Conservation (phyloP, 2,888 invertebrate species). For the Xylota segnis region DNA sequence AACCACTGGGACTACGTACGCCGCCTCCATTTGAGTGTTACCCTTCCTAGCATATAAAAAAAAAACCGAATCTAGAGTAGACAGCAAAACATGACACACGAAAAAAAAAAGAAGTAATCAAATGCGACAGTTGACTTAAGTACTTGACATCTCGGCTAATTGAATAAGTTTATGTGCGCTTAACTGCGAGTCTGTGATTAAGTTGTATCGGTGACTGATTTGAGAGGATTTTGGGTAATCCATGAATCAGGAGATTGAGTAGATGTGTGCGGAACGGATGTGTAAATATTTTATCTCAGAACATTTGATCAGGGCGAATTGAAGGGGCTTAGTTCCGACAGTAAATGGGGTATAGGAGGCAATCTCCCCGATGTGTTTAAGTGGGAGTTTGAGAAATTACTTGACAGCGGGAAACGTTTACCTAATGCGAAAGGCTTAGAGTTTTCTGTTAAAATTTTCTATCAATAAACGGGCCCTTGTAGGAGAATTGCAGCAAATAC, state of each 20-base stretch:
- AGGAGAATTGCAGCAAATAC: no score
- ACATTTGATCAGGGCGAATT: constrained; percentile 18
- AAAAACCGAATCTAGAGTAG: not conserved
- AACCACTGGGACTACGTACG: not conserved
- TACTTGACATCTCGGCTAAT: constrained; percentile 45
- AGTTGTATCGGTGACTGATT: constrained; percentile 50
- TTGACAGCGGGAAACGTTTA: not conserved
- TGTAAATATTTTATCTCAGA: constrained; percentile 37
- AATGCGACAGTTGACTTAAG: constrained; percentile 39
- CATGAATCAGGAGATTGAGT: constrained; percentile 22
- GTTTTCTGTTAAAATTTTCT: not conserved
- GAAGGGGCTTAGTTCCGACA: not conserved
- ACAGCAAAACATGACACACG: not conserved
- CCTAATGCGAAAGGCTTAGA: not conserved
- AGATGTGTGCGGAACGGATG: constrained; percentile 19
- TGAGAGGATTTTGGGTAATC: constrained; percentile 39
- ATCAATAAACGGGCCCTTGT: not conserved
- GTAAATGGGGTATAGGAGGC: not conserved
- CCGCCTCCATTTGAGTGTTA: constrained; percentile 7
- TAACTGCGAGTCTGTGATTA: constrained; percentile 52
- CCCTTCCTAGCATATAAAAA: not conserved
- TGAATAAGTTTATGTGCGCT: constrained; percentile 56
- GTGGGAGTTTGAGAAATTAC: not conserved
- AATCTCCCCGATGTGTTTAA: not conserved
- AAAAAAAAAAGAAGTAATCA: constrained; percentile 20